Base-by-base conservation (phyloP, 2,113 vertebrate species). In the Bubo blakistoni region DNA sequence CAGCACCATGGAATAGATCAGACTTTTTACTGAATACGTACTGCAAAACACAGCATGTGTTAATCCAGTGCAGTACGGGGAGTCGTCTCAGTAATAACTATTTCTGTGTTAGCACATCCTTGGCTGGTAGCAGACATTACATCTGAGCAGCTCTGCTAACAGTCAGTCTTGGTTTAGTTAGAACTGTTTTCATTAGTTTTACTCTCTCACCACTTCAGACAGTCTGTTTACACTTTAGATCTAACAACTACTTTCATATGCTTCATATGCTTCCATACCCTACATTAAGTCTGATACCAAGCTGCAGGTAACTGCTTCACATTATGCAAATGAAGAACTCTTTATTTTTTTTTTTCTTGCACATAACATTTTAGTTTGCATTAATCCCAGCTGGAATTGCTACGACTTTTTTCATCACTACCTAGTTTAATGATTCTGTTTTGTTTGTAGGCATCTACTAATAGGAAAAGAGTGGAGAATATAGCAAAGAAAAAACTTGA, bases 401-500 rank as follows among this genome's bases (percentile, higher is more conserved):
- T 19, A 51, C 65, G 55, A 30, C 21, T 67, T 49, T 32, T 70
- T 49, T 11, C 13, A 44, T 69, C 46, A 7, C 18, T 86, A 4
- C 46, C 32, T 74, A 9, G 8, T 85, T 57, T 65, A 85, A 90
- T 66, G 54, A 34, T 76, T 72, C 29, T 90, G 14, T 66, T 95
- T 54, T 63, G n/a, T 83, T 47, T 90, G 4, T 95, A 99, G 99
- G 99, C 98, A 6, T 98, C 99, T n/a, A 97, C 98, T 83, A 99
- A 99, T 58, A 98, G 99, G 96, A 99, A 99, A 85, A 99, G 98
- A 63, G 98, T 99, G 90, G 99, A 99, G 97, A 99, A 98, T 76
- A 98, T 99, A 44, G 99, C 99, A 25, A 99, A 99, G 98, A 99
- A 98, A 96, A 99, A 99, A 54, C 97, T 99, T 65, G 99, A 99